These are phyloP conservation scores for Liodrosophila aerea DNA, from an alignment of 2,888 invertebrate species.

Conservation along the genomic window DNA sequence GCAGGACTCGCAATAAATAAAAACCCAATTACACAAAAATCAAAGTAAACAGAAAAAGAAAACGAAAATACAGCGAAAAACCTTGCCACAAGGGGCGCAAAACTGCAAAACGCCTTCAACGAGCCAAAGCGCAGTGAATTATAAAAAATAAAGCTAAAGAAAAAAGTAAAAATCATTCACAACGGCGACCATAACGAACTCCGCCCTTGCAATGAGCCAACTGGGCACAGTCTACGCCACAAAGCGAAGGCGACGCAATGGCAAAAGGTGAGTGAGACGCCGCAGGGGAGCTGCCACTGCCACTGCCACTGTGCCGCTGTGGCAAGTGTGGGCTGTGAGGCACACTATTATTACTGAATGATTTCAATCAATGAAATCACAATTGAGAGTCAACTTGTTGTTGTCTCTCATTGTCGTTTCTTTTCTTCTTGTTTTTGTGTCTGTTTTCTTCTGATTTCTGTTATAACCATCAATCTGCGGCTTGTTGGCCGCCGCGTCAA, in stretches of 20 bases:
- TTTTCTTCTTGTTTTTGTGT: neutral
- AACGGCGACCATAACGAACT: conserved; percentile 82
- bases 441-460: neutral
- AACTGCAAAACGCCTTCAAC: conserved; percentile 24
- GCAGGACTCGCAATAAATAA: conserved; percentile 58
- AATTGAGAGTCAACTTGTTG: too few species aligned
- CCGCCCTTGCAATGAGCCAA: conserved; percentile 89
- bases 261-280: conserved; percentile 91
- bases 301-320: conserved; percentile 1
- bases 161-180: too few species aligned
- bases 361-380: conserved; percentile 68
- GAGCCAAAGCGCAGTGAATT: neutral
- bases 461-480: conserved; percentile 66
- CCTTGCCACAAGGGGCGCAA: conserved; percentile 40
- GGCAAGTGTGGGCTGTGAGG: conserved; percentile 33
- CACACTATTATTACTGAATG: conserved; percentile 55
- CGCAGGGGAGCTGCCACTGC: conserved; percentile 38
- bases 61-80: conserved; percentile 20
- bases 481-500: conserved; percentile 50
- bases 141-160: conserved; percentile 29
- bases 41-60: conserved; percentile 11
- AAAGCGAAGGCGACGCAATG: conserved; percentile 96
- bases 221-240: conserved; percentile 98
- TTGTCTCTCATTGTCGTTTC: neutral
- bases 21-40: conserved; percentile 51